Evolutionary conservation across 2,113 vertebrate genomes (phyloP).

Genomic region (Ageneiosus marmoratus): DNA sequence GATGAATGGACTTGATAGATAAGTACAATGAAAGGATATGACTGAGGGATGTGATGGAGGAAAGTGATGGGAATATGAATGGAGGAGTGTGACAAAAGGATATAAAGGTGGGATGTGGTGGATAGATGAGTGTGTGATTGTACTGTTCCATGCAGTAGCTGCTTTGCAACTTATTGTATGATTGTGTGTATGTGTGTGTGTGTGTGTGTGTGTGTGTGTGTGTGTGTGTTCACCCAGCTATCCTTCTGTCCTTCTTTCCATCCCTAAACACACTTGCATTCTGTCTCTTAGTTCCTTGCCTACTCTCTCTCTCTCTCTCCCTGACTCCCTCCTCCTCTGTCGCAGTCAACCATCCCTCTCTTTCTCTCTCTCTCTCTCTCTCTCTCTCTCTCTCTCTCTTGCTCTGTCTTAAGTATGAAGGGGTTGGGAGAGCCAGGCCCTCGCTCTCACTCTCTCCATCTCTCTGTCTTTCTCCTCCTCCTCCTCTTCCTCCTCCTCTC

Average conservation of each 20-base stretch:
- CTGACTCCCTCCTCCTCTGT: slow-evolving; percentile 47
- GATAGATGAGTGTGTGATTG: neutral
- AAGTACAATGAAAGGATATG: neutral
- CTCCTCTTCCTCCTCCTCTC: slow-evolving; percentile 68
- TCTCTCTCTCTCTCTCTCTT: slow-evolving; percentile 59
- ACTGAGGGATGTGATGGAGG: neutral
- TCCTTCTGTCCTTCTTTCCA: slow-evolving; percentile 19
- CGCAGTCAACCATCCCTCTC: slow-evolving; percentile 57
- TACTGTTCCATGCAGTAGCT: slow-evolving; percentile 1
- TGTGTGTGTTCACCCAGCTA: slow-evolving; percentile 44
- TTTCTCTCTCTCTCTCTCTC: slow-evolving; percentile 58
- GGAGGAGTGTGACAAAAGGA: neutral
- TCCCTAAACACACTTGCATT: slow-evolving; percentile 21
- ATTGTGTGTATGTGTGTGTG: slow-evolving; percentile 14
- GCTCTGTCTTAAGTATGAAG: slow-evolving; percentile 81
- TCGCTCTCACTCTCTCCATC: slow-evolving; percentile 66
- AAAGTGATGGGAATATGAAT: neutral
- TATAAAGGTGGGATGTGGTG: neutral
- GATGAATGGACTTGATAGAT: neutral
- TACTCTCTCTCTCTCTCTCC: neutral
- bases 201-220: neutral
- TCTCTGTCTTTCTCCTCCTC: slow-evolving; percentile 69
- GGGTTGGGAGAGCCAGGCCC: slow-evolving; percentile 77
- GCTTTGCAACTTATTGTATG: neutral
- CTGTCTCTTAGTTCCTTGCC: slow-evolving; percentile 1